Evolutionary conservation across 2,797 vertebrate genomes (phyloP).

Genomic region (Nannoperca obscura): DNA sequence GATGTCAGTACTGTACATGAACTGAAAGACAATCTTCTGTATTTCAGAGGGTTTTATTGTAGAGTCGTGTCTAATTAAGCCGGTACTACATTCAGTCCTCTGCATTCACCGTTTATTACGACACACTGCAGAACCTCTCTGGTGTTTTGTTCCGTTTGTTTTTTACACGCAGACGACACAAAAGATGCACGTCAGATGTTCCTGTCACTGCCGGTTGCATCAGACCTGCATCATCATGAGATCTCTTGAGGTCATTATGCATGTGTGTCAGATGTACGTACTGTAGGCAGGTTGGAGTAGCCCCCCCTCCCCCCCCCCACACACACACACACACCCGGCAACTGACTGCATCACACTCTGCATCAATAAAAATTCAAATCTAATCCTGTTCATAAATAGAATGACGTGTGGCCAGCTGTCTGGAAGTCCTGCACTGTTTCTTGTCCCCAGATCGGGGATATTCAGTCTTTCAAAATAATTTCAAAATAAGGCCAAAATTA

Average conservation of each 20-base stretch:
- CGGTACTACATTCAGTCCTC: neutral
- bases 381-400: neutral
- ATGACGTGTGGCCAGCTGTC: neutral
- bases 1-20: neutral
- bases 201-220: neutral
- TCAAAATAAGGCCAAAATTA: too few species aligned
- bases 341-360: slow-evolving; percentile 11
- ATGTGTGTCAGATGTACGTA: slow-evolving; percentile 30
- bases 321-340: neutral
- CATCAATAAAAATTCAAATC: slow-evolving; percentile 4
- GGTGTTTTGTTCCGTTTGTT: neutral
- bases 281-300: neutral
- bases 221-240: slow-evolving; percentile 37
- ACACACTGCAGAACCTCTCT: neutral
- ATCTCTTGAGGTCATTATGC: slow-evolving; percentile 28
- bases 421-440: too few species aligned
- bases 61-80: neutral
- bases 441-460: too few species aligned
- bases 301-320: neutral
- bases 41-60: slow-evolving; percentile 7
- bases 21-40: neutral
- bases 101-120: neutral
- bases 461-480: too few species aligned
- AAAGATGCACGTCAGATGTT: slow-evolving; percentile 3
- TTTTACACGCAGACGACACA: slow-evolving; percentile 12